A percentile compares a stretch with the other conserved stretches of the same genome.
Evolutionary conservation across 2,113 vertebrate genomes (phyloP).

Genomic region (Lophochroa leadbeateri): DNA sequence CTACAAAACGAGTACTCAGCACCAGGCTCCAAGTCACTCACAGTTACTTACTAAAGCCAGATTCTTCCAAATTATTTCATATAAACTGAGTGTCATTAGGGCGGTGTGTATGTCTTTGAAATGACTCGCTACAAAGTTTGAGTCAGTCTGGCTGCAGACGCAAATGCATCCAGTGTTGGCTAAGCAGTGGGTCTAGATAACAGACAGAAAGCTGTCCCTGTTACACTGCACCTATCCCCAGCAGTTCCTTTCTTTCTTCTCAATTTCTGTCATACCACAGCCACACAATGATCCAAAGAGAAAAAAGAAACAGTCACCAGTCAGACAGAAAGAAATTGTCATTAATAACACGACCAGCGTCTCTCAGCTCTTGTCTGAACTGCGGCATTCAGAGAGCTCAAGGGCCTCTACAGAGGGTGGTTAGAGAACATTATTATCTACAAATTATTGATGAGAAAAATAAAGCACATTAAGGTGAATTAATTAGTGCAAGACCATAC

Average conservation of each 20-base stretch:
- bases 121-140: not conserved
- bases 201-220: not conserved
- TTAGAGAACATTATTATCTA: not conserved
- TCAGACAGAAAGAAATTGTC: not conserved
- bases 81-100: not conserved
- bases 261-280: not conserved
- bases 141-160: not conserved
- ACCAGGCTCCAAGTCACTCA: not conserved
- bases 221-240: not conserved
- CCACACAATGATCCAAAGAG: slow-evolving; percentile 1
- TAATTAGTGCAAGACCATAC: not conserved
- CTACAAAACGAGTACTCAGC: not conserved
- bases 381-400: not conserved
- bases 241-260: slow-evolving; percentile 13
- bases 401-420: not conserved
- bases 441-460: not conserved
- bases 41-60: not conserved
- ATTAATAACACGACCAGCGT: not conserved
- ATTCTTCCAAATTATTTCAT: not conserved
- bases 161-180: not conserved
- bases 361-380: not conserved
- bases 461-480: not conserved
- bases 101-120: slow-evolving; percentile 6
- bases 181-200: not conserved
- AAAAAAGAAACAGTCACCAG: not conserved